Evolutionary conservation across 1,140 invertebrate genomes (phyloP), one percentile per base, ranked within the genome.

Genomic region (Scaptomyza pallida): DNA sequence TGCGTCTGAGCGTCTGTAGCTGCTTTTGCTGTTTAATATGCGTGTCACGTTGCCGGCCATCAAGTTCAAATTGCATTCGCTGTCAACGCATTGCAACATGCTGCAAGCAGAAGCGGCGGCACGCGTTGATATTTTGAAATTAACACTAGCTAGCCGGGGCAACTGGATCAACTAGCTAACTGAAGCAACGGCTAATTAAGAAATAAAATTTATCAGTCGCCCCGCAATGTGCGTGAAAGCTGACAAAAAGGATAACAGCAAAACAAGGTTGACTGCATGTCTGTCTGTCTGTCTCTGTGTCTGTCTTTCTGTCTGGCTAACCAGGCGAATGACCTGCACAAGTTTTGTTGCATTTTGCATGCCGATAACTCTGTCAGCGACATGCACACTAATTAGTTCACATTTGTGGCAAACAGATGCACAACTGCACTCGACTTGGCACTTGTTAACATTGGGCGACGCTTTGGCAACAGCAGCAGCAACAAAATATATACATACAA

Each of bases 41-140:
- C 86, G 81, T 89, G 86, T 86, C 86, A 89, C 86, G 86, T 86
- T 86, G 78, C 70, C 68, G 75, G 81, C 81, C 81, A 89, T 89
- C 86, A 89, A 89, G 86, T 89, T 89, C 86, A 89, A 86, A 89
- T 89, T 89, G 81, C 86, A 86, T 89, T 89, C 70, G 78, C 86
- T 89, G 86, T 89, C 86, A 89, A 88, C 82, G 82, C 83, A 85
- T 85, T 85, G 81, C 73, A 73, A 51, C 71, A 73, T 61, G 30
- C 17, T 52, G 37, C 50, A 35, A 43, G 45, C 48, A 52, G 44
- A 23, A 16, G 30, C 44, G 21, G 61, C 48, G 60, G 83, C 83
- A 89, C 75, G 83, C 78, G 83, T 88, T 86, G 67, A 86, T 59
- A 86, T 86, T 86, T 86, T 78, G 78, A 86, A 89, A 89, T 86